A percentile compares a stretch with the other conserved stretches of the same genome.
These are phyloP conservation scores for Porites evermanni DNA, from an alignment of 92 coral and sea anemone species.

Conservation along the genomic window DNA sequence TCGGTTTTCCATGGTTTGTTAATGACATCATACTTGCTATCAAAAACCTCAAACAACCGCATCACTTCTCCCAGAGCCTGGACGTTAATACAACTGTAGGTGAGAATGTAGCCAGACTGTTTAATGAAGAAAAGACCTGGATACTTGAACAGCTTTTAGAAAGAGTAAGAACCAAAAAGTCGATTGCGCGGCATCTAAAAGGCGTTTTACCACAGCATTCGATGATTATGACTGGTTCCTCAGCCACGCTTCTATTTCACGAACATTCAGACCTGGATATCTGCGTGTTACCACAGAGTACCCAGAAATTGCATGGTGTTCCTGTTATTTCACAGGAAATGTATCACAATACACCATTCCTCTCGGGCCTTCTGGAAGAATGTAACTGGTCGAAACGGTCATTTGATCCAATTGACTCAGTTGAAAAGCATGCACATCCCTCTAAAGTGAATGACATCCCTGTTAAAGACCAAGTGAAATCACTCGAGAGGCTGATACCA, in stretches of 20 bases:
- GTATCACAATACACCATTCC: too few relatives aligned
- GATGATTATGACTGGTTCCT: conserved; percentile 84
- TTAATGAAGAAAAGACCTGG: conserved; percentile 60
- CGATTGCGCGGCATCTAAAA: conserved; percentile 34
- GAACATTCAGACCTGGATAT: conserved; percentile 90
- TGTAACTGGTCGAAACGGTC: neutral
- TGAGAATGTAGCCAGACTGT: conserved; percentile 51
- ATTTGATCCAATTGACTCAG: neutral
- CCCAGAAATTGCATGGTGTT: neutral
- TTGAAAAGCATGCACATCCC: neutral
- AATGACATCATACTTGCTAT: conserved; percentile 90
- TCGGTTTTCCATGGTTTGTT: conserved; percentile 97
- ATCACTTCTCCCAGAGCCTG: neutral
- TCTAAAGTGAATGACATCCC: neutral
- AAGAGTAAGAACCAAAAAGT: conserved; percentile 60
- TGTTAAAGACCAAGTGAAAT: neutral
- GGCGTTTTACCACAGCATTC: neutral
- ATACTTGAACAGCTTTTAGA: conserved; percentile 66
- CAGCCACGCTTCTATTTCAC: conserved; percentile 85
- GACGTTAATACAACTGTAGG: conserved; percentile 39
- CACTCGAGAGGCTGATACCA: neutral
- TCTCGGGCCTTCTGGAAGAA: neutral
- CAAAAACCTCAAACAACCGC: conserved; percentile 18
- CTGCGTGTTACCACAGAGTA: conserved; percentile 46
- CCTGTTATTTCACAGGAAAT: neutral